These are phyloP conservation scores for Brachyalestes nurse DNA, from an alignment of 2,797 vertebrate species.

Conservation along the genomic window DNA sequence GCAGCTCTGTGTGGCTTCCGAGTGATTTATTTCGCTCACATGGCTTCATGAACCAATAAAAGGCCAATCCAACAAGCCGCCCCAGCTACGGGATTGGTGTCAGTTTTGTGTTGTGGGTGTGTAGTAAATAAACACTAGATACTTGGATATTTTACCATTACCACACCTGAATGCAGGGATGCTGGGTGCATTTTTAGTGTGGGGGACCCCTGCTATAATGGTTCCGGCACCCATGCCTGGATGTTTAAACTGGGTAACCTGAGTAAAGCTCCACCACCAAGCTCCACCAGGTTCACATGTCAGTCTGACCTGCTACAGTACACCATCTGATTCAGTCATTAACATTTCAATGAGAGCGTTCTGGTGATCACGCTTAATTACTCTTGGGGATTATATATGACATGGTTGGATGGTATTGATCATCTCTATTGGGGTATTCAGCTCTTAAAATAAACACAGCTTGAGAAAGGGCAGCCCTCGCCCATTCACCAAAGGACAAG, in stretches of 20 bases:
- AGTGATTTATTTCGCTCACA: constrained; percentile 17
- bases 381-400: constrained; percentile 47
- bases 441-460: constrained; percentile 42
- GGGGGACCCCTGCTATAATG: too few relatives aligned
- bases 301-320: constrained; percentile 36
- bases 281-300: constrained; percentile 1
- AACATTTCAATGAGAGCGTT: constrained; percentile 50
- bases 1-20: constrained; percentile 6
- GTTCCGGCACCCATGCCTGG: too few relatives aligned
- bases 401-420: constrained; percentile 40
- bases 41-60: background rate
- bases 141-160: constrained; percentile 7
- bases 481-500: constrained; percentile 31
- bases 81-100: background rate
- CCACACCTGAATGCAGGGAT: background rate
- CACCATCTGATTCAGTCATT: constrained; percentile 44
- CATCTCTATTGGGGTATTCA: constrained; percentile 39
- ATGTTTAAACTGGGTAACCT: too few relatives aligned
- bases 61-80: background rate
- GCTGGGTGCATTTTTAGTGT: too few relatives aligned
- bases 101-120: background rate
- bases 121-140: background rate
- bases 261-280: background rate
- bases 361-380: constrained; percentile 44
- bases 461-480: constrained; percentile 10